A percentile compares a stretch with the other conserved stretches of the same genome.
Conservation (phyloP, 2,888 invertebrate species). For the Maniola hyperantus region DNA sequence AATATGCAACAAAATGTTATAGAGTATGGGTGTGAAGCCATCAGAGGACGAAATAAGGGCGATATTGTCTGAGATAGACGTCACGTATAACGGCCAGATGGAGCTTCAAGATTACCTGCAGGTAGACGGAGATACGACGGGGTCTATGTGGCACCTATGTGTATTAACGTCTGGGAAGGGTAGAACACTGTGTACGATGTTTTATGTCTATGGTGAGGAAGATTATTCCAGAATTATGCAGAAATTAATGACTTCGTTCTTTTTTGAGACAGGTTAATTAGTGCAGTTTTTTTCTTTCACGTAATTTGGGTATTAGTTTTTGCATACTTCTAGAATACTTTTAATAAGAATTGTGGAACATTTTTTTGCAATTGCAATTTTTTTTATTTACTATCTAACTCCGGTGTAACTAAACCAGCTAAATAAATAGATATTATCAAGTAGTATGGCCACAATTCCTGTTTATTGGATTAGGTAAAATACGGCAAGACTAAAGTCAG, state of each 20-base stretch:
- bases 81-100: slow-evolving; percentile 92
- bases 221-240: slow-evolving; percentile 14
- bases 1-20: slow-evolving; percentile 53
- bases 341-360: slow-evolving; percentile 18
- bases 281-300: no score
- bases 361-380: slow-evolving; percentile 2
- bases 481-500: no score
- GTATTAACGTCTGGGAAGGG: slow-evolving; percentile 15
- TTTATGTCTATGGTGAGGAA: neutral
- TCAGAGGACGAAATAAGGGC: slow-evolving; percentile 88
- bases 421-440: no score
- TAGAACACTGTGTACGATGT: slow-evolving; percentile 9
- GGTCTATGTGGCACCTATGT: slow-evolving; percentile 28
- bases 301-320: neutral
- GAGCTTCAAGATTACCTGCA: slow-evolving; percentile 94
- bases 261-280: no score
- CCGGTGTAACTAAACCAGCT: no score
- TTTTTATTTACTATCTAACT: no score
- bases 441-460: no score
- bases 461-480: no score
- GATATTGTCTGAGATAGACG: slow-evolving; percentile 92
- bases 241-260: no score
- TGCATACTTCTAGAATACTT: slow-evolving; percentile 10
- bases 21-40: slow-evolving; percentile 86
- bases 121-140: slow-evolving; percentile 78